Conservation (phyloP, 2,113 vertebrate genomes). For the Herpetotheres cachinnans region DNA sequence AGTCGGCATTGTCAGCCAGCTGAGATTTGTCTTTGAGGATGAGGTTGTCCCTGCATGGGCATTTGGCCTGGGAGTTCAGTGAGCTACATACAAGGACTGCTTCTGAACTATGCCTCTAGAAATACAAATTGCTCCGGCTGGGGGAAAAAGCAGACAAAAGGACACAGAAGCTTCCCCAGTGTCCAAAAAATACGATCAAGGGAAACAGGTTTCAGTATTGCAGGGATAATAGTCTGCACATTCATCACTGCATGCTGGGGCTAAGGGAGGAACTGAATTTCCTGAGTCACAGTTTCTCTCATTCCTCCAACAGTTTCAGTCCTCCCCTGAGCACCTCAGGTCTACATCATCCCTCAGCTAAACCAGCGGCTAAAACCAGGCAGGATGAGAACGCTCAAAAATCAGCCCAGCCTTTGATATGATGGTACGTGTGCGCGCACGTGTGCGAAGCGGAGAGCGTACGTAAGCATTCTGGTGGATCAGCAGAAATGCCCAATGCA, state of each 20-base stretch:
- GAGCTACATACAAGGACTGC: not conserved
- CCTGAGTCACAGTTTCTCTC: constrained; percentile 54
- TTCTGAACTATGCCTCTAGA: not conserved
- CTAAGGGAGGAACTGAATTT: not conserved
- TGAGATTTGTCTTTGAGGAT: not conserved
- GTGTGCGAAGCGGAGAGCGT: not conserved
- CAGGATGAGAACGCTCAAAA: not conserved
- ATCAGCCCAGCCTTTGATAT: not conserved
- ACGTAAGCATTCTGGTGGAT: not conserved
- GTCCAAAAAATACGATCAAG: not conserved
- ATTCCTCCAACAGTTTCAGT: constrained; percentile 29
- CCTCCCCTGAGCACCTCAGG: not conserved
- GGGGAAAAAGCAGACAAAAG: not conserved
- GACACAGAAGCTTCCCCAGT: not conserved
- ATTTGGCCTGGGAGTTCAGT: not conserved
- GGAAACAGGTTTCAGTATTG: not conserved
- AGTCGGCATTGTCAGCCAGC: not conserved
- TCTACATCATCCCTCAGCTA: not conserved
- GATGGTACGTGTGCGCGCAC: rapidly evolving
- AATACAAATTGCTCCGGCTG: not conserved
- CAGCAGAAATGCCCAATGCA: constrained; percentile 13
- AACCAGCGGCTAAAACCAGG: not conserved
- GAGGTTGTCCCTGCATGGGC: not conserved
- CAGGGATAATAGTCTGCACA: not conserved
- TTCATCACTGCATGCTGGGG: not conserved